These are phyloP conservation scores for Pterophyllum scalare DNA, from an alignment of 2,113 vertebrate genomes.

Conservation along the genomic window DNA sequence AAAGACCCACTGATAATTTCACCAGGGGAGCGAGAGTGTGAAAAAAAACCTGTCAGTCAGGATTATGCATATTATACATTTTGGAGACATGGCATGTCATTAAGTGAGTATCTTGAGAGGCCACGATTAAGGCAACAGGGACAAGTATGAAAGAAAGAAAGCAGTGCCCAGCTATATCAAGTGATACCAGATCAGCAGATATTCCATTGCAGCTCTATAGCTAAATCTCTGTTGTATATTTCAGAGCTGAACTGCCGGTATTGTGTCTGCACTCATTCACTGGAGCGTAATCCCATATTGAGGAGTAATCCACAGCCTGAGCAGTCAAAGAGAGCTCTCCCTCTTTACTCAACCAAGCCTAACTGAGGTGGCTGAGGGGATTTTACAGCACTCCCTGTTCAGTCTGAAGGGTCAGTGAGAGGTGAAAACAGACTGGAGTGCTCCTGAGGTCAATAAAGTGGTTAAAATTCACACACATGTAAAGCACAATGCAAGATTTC, in stretches of 20 bases:
- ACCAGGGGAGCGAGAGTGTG: neutral
- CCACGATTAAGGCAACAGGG: slow-evolving; percentile 30
- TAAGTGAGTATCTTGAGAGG: slow-evolving; percentile 39
- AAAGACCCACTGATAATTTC: slow-evolving; percentile 26
- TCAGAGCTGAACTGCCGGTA: slow-evolving; percentile 62
- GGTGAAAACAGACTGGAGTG: slow-evolving; percentile 52
- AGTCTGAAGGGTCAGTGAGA: slow-evolving; percentile 67
- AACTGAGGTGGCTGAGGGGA: slow-evolving; percentile 61
- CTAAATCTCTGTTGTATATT: slow-evolving; percentile 63
- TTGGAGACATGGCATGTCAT: slow-evolving; percentile 43
- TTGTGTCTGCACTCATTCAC: slow-evolving; percentile 77
- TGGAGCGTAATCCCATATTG: slow-evolving; percentile 79
- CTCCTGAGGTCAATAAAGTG: slow-evolving; percentile 12
- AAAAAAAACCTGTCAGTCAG: slow-evolving; percentile 47
- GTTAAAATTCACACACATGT: slow-evolving; percentile 43
- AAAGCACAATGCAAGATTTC: slow-evolving; percentile 46
- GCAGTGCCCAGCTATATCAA: slow-evolving; percentile 3
- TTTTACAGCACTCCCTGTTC: slow-evolving; percentile 46
- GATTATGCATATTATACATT: slow-evolving; percentile 60
- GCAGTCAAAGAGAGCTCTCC: slow-evolving; percentile 71
- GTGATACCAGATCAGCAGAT: slow-evolving; percentile 63
- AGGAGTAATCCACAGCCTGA: slow-evolving; percentile 77
- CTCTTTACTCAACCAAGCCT: slow-evolving; percentile 69
- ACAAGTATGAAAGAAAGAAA: slow-evolving; percentile 50
- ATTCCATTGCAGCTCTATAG: slow-evolving; percentile 53